Evolutionary conservation across 1,140 invertebrate genomes (phyloP), one percentile per base, ranked within the genome.

Genomic region (Archivesica marissinica): DNA sequence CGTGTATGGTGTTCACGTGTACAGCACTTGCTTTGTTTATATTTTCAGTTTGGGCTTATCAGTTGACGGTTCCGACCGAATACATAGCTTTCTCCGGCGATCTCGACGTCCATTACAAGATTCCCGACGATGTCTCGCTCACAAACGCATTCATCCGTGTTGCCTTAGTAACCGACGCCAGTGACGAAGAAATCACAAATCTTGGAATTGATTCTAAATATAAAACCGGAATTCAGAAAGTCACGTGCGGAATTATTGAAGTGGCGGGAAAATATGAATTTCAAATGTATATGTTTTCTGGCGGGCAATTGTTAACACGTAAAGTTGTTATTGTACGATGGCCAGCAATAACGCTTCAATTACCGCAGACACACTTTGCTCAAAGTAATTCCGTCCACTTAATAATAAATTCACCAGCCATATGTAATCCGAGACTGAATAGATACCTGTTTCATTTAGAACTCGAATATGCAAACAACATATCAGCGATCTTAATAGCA

Each of bases 371-470:
- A 17, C 72, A 84, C 76, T 59, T 33, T 66, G 81, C 81, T 75
- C 81, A 84, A 76, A 84, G 70, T 76, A 54, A 33, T 76, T 47
- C 81, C 81, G 81, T 84, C 81, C 81, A 50, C 9, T 11, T 84
- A 2, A 33, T 15, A n/a, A 25, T 84, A 30, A 28, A 59, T 74
- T 84, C 81, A 33, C 15, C 39, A 17, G 81, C 70, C 4, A 33
- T n/a, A 59, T 84, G 81, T 44, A 84, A 84, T 75, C 81, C 81
- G 50, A 50, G 23, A 66, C n/a, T 84, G 2, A 75, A 76, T 13
- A 75, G 70, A 61, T 84, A 75, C 38, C 20, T 28, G 47, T 84
- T 75, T 84, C n/a, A 75, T 39, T 64, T 84, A 11, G 33, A 61
- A 41, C 54, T 84, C 9, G 81, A 84, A 74, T 84, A 75, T 76